These are phyloP conservation scores for Matsumyia berberina DNA, from an alignment of 2,888 invertebrate species.

Conservation along the genomic window DNA sequence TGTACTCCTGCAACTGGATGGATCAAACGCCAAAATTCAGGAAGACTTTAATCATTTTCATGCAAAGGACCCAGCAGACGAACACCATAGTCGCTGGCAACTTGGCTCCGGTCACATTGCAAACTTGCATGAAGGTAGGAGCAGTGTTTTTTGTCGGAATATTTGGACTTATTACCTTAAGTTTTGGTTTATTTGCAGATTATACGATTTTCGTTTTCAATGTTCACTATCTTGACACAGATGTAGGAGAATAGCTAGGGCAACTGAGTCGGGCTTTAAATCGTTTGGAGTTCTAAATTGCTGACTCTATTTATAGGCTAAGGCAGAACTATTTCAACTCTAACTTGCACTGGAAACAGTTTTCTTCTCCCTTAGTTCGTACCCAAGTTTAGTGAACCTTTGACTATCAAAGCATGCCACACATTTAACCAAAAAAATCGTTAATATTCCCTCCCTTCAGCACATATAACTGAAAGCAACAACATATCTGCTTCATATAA, in stretches of 20 bases:
- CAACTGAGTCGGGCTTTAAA: no score
- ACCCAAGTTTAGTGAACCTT: slow-evolving; percentile 19
- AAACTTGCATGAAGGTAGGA: slow-evolving; percentile 77
- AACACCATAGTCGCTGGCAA: slow-evolving; percentile 77
- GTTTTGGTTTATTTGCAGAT: slow-evolving; percentile 50
- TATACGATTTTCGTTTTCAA: slow-evolving; percentile 77
- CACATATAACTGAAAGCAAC: slow-evolving; percentile 1
- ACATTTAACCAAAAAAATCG: slow-evolving; percentile 6
- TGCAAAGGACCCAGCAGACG: slow-evolving; percentile 78
- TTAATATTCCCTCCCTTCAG: slow-evolving; percentile 19
- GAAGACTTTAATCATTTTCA: slow-evolving; percentile 78
- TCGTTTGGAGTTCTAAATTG: no score
- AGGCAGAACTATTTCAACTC: no score
- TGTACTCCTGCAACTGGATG: slow-evolving; percentile 79
- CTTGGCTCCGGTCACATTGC: slow-evolving; percentile 78
- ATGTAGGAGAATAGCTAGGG: no score
- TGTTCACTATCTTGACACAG: slow-evolving; percentile 75
- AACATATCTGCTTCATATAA: slow-evolving; percentile 8
- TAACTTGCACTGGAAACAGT: no score
- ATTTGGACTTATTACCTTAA: neutral
- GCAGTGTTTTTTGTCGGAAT: slow-evolving; percentile 5
- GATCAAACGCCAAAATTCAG: slow-evolving; percentile 77
- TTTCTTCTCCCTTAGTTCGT: no score
- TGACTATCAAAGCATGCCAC: neutral
- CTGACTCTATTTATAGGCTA: no score